These are phyloP conservation scores for Idaea aversata DNA, from an alignment of 2,888 invertebrate species.

Conservation along the genomic window DNA sequence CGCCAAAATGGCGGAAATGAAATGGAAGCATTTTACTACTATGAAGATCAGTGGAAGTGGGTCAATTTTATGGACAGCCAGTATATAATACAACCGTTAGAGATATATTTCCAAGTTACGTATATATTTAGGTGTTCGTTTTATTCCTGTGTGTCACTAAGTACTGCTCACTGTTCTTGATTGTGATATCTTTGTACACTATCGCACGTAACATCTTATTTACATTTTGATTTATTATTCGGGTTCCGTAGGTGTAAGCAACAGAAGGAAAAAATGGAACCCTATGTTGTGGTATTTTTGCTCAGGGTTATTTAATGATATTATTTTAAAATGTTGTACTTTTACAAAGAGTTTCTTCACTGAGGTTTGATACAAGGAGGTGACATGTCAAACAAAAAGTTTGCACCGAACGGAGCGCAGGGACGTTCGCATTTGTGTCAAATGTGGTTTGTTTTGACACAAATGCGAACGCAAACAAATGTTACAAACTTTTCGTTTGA, in stretches of 20 bases:
- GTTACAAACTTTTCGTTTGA: too few species aligned
- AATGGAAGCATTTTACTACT: too few species aligned
- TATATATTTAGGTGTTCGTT: conserved; percentile 14
- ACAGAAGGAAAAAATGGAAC: not conserved
- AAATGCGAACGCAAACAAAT: too few species aligned
- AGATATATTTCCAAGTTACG: not conserved
- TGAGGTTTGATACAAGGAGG: too few species aligned
- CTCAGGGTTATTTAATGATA: not conserved
- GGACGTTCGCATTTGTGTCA: too few species aligned
- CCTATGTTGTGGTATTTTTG: not conserved
- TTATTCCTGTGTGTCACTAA: conserved; percentile 19
- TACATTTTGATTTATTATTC: conserved; percentile 19
- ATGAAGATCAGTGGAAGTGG: too few species aligned
- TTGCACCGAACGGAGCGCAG: too few species aligned
- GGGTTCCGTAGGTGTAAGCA: not conserved
- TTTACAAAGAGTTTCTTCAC: too few species aligned
- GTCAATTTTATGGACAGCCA: not conserved
- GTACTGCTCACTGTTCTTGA: conserved; percentile 24
- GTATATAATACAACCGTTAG: not conserved
- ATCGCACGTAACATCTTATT: conserved; percentile 18
- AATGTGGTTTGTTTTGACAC: too few species aligned
- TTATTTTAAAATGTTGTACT: not conserved
- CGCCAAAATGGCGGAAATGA: too few species aligned
- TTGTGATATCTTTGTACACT: conserved; percentile 26
- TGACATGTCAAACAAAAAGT: too few species aligned